Base-by-base conservation (phyloP, 2,888 invertebrate genomes). In the Melolontha melolontha region DNA sequence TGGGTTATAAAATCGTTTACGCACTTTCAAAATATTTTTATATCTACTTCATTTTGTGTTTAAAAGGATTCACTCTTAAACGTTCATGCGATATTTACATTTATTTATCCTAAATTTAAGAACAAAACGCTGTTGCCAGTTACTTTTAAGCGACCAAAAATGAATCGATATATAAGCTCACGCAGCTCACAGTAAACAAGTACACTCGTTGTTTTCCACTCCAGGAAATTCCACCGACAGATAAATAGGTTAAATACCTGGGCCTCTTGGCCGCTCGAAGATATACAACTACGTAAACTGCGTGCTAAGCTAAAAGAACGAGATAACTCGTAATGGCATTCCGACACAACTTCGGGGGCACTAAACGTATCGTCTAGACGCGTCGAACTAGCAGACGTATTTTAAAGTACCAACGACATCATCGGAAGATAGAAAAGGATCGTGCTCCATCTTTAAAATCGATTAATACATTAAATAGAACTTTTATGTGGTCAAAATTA, bases 191-290 rank as follows among this genome's bases (percentile, higher is more conserved):
- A 44, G 42, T 57, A 57, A 44, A 57, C 42, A 17, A 22, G 22
- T 27, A 11, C 22, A n/a, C n/a, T 27, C 27, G 34, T 57, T 57
- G 57, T 57, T 57, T 42, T 57, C 42, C 27, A 42, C 22, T 57
- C 44, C 57, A 57, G 42, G 57, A 57, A 57, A 57, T 57, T 57
- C 57, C 57, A 57, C 12, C 57, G 57, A 44, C 44, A 57, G 57
- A 57, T 57, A 57, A 57, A 57, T 57, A 57, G 57, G 57, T 57
- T 42, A 57, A 57, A 57, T 57, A 57, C 57, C 57, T 57, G 27
- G 44, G 57, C 44, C 44, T 42, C 57, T 57, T 57, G 57, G 57
- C 44, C 27, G 44, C 57, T 57, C 44, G 44, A 57, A 42, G 57
- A 57, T 57, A 57, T 57, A 57, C 27, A 44, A 55, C 41, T 11